These are phyloP conservation scores for Laticauda colubrina DNA, from an alignment of 2,113 vertebrate genomes.

Conservation along the genomic window DNA sequence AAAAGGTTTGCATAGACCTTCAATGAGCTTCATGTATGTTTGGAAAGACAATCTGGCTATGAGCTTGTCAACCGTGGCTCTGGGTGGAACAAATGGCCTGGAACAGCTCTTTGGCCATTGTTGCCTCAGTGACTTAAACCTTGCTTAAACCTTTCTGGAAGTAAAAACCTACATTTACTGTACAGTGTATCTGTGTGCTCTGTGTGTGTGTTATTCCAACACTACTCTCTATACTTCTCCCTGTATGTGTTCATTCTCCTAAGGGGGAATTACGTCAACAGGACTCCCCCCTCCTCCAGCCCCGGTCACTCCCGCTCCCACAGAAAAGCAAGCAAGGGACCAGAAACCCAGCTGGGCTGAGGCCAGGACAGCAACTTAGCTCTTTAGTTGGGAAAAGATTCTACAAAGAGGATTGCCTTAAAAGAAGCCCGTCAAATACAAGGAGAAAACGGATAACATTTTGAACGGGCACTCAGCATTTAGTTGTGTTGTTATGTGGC, in stretches of 20 bases:
- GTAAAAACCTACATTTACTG: too few species aligned
- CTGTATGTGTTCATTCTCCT: too few species aligned
- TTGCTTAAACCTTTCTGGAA: too few species aligned
- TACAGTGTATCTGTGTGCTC: too few species aligned
- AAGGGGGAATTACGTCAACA: too few species aligned
- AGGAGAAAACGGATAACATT: background rate
- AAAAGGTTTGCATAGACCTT: background rate
- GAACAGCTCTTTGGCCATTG: background rate
- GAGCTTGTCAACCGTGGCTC: background rate
- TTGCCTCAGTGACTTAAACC: background rate
- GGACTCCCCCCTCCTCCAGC: background rate
- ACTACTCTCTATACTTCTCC: too few species aligned
- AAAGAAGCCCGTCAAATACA: background rate
- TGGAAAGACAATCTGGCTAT: background rate
- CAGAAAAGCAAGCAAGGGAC: background rate
- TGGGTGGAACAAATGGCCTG: background rate
- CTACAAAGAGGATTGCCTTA: background rate
- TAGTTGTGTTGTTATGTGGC: background rate
- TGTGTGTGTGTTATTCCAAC: too few species aligned
- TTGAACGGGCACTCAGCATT: background rate
- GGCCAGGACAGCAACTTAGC: background rate
- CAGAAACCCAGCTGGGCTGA: background rate
- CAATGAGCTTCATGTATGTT: background rate
- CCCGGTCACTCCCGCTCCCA: too few species aligned
- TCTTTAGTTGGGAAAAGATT: background rate